Evolutionary conservation across 1,140 invertebrate genomes (phyloP).

Genomic region (Solenopsis fugax): DNA sequence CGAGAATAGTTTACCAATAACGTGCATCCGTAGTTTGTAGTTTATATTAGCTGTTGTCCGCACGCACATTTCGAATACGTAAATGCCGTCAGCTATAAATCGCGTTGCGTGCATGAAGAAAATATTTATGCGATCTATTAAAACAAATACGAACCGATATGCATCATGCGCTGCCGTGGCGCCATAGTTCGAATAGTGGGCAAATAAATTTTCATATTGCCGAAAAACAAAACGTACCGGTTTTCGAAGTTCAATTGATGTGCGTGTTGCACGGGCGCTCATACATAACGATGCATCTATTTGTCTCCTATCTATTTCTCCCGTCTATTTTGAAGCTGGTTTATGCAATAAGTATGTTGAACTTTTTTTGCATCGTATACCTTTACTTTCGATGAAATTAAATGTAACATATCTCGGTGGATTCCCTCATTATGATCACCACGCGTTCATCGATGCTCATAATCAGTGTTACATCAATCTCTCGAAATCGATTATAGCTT

Average conservation of each 20-base stretch:
- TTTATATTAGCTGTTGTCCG: slow-evolving; percentile 26
- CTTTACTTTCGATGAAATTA: slow-evolving; percentile 15
- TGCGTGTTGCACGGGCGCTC: background rate
- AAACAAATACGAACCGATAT: slow-evolving; percentile 45
- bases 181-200: slow-evolving; percentile 5
- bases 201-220: slow-evolving; percentile 53
- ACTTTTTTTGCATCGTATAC: background rate
- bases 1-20: background rate
- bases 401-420: background rate
- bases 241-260: slow-evolving; percentile 17
- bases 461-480: slow-evolving; percentile 21
- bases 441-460: background rate
- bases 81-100: slow-evolving; percentile 52
- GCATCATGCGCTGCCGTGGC: background rate
- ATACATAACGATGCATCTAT: background rate
- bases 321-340: background rate
- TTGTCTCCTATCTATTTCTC: too few relatives aligned
- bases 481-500: slow-evolving; percentile 25
- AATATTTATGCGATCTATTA: slow-evolving; percentile 60
- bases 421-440: slow-evolving; percentile 13
- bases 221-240: slow-evolving; percentile 35
- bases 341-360: slow-evolving; percentile 16
- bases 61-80: slow-evolving; percentile 48
- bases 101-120: slow-evolving; percentile 40
- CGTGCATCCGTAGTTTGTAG: background rate